phyloP scores from a whole-genome alignment of 2,888 invertebrate species.

The Tubulanus polymorphus region DNA sequence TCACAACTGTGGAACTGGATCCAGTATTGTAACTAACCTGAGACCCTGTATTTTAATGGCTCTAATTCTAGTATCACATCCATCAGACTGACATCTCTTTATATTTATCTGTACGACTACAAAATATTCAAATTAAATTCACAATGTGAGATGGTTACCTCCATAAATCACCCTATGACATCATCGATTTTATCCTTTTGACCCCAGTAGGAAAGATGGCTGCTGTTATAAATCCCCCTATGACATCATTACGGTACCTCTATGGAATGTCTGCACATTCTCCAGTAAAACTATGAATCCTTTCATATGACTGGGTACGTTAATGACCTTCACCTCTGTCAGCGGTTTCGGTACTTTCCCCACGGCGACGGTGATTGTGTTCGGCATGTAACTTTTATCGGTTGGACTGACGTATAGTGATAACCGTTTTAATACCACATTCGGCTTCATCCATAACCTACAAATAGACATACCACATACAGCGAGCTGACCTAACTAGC shows the following conservation, averaged over 20 bases:
- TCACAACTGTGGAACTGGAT: no score
- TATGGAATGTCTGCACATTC: constrained; percentile 42
- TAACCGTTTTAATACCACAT: constrained; percentile 47
- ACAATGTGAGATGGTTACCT: not conserved
- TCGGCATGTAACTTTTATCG: constrained; percentile 52
- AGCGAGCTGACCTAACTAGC: no score
- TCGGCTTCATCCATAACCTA: constrained; percentile 31
- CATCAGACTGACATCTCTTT: constrained; percentile 48
- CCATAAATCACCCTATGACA: no score
- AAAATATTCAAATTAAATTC: not conserved
- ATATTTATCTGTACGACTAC: constrained; percentile 50
- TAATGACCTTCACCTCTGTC: constrained; percentile 41
- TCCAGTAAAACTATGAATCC: constrained; percentile 44
- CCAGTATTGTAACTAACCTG: constrained; percentile 32
- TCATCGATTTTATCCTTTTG: no score
- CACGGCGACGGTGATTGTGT: constrained; percentile 40
- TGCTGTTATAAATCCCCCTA: no score
- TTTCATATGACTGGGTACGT: constrained; percentile 42
- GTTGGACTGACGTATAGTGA: constrained; percentile 39
- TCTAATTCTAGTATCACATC: constrained; percentile 49
- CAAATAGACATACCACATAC: not conserved
- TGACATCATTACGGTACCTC: no score
- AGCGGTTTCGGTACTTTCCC: constrained; percentile 35
- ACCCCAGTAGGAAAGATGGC: no score
- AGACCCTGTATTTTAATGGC: constrained; percentile 44